Evolutionary conservation across 1,140 invertebrate genomes (phyloP), one percentile per base, ranked within the genome.

Genomic region (Oreohelix idahoensis): DNA sequence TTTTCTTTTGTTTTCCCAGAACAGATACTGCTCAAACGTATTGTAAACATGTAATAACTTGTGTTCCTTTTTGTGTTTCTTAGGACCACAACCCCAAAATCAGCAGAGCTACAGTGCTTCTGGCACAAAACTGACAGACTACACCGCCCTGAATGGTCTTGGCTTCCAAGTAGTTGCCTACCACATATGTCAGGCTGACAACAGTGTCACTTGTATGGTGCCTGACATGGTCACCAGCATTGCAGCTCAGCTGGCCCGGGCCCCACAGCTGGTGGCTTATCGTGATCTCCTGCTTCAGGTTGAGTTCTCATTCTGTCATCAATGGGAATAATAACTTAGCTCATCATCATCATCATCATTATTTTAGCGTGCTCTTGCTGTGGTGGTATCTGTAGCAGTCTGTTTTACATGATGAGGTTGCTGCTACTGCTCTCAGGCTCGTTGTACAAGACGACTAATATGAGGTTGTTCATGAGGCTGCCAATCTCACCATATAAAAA

Each of bases 211-310:
- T 8, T 98, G 97, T 91, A 94, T 97, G 86, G 97, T 98, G 73
- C 96, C 97, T 39, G 97, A 98, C 91, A 97, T 98, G 90, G 96
- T 98, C 17, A 97, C 98, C 92, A 98, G 97, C 0, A 89, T 98
- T 71, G 97, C 97, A 2, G 97, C 97, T 0, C 97, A 98, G 89
- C 93, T 98, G 5, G 97, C 96, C 84, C 96, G 97, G 92, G 95
- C 96, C 26, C 97, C 97, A 0, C 96, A 97, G 91, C 93, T 99
- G 35, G 93, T 95, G 83, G 95, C 96, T 0, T 98, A 98, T 92
- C 94, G 96, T 84, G 96, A 98, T 88, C 95, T 97, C 86, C 91
- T 98, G 0, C 92, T 97, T 2, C 96, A 95, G 84, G 84, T 85
- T 29, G 63, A 35, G 42, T 45, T 5, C 42, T 45, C 15, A 45